Conservation (phyloP, 2,888 invertebrate genomes). For the Nomada ruficornis region DNA sequence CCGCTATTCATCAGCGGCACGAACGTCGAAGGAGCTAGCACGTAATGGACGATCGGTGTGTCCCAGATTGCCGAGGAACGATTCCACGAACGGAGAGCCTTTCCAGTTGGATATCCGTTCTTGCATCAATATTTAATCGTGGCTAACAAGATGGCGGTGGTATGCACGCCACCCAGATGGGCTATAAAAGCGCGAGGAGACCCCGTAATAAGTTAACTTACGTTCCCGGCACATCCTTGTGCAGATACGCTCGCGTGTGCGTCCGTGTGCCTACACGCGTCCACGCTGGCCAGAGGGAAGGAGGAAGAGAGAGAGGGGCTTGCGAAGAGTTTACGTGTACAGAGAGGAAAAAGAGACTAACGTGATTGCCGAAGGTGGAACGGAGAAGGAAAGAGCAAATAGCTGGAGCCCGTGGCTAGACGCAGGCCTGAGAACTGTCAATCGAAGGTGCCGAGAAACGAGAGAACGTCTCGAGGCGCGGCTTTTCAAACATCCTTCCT, state of each 20-base stretch:
- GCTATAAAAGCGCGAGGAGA: conserved; percentile 72
- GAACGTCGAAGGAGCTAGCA: not conserved
- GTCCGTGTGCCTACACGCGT: conserved; percentile 32
- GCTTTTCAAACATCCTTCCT: conserved; percentile 83
- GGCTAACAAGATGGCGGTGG: conserved; percentile 78
- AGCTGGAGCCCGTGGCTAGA: conserved; percentile 59
- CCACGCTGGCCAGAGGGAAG: not conserved
- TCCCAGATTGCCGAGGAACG: conserved; percentile 59
- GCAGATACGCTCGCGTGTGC: not conserved
- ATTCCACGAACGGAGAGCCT: conserved; percentile 64
- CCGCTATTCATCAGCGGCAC: conserved; percentile 3
- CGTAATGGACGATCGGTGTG: conserved; percentile 5
- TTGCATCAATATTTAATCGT: conserved; percentile 75
- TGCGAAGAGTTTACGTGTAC: not conserved
- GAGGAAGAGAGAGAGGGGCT: conserved; percentile 5
- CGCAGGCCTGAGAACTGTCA: conserved; percentile 81
- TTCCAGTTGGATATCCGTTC: conserved; percentile 66
- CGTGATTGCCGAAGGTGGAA: conserved; percentile 19
- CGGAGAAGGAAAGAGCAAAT: conserved; percentile 63
- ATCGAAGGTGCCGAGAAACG: conserved; percentile 80
- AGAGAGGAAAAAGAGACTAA: conserved; percentile 12
- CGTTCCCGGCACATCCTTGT: conserved; percentile 55
- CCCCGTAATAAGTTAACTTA: conserved; percentile 66
- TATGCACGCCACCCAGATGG: conserved; percentile 70
- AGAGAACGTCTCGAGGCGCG: conserved; percentile 80